A percentile compares a stretch with the other conserved stretches of the same genome.
These are phyloP conservation scores for Leucoraja erinaceus DNA, from an alignment of 2,113 vertebrate species.

Conservation along the genomic window DNA sequence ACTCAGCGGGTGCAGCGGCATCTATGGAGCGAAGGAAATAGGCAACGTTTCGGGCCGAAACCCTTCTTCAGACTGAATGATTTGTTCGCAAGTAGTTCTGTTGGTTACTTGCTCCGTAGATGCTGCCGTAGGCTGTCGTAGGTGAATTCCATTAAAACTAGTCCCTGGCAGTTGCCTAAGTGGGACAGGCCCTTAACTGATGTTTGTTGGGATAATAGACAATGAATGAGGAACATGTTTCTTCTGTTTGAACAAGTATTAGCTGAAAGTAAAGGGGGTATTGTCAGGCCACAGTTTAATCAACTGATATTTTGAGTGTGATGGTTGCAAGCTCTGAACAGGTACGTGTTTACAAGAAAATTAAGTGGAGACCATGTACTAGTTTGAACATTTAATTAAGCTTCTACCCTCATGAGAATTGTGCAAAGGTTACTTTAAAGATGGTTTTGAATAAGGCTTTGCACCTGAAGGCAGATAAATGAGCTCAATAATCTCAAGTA, in stretches of 20 bases:
- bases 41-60: too few relatives aligned
- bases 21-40: too few relatives aligned
- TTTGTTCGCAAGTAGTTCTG: too few relatives aligned
- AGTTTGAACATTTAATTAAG: neutral
- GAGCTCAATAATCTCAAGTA: neutral
- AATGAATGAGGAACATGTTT: neutral
- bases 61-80: too few relatives aligned
- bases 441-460: neutral
- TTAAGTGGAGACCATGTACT: neutral
- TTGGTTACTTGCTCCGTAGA: too few relatives aligned
- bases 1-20: too few relatives aligned
- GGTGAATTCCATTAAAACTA: too few relatives aligned
- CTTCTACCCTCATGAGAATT: neutral
- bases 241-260: too few relatives aligned
- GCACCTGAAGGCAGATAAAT: neutral
- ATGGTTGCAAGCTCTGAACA: neutral
- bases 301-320: neutral
- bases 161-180: too few relatives aligned
- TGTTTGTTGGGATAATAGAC: neutral
- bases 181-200: neutral
- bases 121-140: too few relatives aligned
- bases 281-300: neutral
- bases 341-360: neutral
- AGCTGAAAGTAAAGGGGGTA: neutral
- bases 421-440: neutral